Evolutionary conservation across 2,888 invertebrate genomes (phyloP), one percentile per base, ranked within the genome.

Genomic region (Sarcophaga variegata): DNA sequence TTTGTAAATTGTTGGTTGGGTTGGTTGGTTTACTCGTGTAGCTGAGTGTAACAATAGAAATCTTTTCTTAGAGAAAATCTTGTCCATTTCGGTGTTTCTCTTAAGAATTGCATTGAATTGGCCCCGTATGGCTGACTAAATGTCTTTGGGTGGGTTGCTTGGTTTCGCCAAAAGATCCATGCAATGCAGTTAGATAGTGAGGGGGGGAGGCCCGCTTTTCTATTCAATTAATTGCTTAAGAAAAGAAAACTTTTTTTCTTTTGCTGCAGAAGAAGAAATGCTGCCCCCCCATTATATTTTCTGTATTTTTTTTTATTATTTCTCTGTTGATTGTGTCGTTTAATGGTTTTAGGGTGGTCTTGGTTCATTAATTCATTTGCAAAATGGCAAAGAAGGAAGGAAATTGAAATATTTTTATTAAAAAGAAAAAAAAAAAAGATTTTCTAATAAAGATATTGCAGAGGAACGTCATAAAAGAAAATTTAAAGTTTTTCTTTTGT

Each of bases 301-400:
- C 17, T 17, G 45, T 37, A n/a, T 47, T 8, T n/a, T 12, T 47
- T 75, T 37, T 74, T 76, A 76, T 76, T 59, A 64, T 71, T 77
- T 77, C 60, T 49, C 70, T 80, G 66, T 37, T 86, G 82, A 80
- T 86, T 79, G 82, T 76, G 79, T 76, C 75, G 59, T 72, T 71
- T 69, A 67, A 20, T 22, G 70, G 66, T 83, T 76, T 76, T 71
- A 76, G 86, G 82, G 82, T 80, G 86, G 83, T 86, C 86, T 83
- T 71, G 86, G 49, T 83, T 83, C 83, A 86, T 79, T 86, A 79
- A 80, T 71, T 76, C 37, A 76, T 76, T 76, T 62, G 69, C 66
- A 60, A 45, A 49, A 71, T 37, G 63, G 47, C 1, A 67, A 47
- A 67, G 45, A 20, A 67, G 2, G 45, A 12, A 27, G 20, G 45